Evolutionary conservation across 2,888 invertebrate genomes (phyloP).

Genomic region (Drosophila cognata): DNA sequence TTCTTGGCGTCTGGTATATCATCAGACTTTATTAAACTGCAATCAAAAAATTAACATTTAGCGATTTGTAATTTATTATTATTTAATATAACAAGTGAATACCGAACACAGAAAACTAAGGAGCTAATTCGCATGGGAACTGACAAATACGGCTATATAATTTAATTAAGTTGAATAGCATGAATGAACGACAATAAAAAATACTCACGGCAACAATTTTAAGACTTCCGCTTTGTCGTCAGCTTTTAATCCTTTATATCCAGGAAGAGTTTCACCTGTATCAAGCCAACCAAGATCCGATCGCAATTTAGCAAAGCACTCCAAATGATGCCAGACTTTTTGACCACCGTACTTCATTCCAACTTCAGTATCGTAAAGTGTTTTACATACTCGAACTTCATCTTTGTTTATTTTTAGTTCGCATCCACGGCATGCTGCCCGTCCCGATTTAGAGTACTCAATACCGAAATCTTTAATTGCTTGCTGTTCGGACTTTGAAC

Average conservation of each 20-base stretch:
- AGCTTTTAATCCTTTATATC: constrained; percentile 88
- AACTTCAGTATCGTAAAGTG: constrained; percentile 92
- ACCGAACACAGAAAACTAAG: not conserved
- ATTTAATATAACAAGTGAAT: constrained; percentile 45
- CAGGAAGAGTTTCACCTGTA: constrained; percentile 90
- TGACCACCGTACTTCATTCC: constrained; percentile 93
- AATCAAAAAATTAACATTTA: constrained; percentile 58
- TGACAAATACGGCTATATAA: no score
- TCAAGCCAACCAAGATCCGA: constrained; percentile 90
- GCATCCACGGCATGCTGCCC: constrained; percentile 93
- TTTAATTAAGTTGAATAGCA: not conserved
- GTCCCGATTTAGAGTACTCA: constrained; percentile 94
- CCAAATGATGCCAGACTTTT: constrained; percentile 95
- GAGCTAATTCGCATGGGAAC: not conserved
- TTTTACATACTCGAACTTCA: constrained; percentile 92
- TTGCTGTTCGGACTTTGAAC: constrained; percentile 84
- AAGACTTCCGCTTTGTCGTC: constrained; percentile 90
- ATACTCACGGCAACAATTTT: constrained; percentile 88
- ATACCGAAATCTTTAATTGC: constrained; percentile 89
- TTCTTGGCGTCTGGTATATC: constrained; percentile 89
- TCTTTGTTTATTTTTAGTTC: constrained; percentile 92
- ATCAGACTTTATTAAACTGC: constrained; percentile 84
- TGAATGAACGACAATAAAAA: not conserved
- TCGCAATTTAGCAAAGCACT: constrained; percentile 93
- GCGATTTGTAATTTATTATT: not conserved